Conservation (phyloP, 2,113 vertebrate species). For the Actinemys pallida region DNA sequence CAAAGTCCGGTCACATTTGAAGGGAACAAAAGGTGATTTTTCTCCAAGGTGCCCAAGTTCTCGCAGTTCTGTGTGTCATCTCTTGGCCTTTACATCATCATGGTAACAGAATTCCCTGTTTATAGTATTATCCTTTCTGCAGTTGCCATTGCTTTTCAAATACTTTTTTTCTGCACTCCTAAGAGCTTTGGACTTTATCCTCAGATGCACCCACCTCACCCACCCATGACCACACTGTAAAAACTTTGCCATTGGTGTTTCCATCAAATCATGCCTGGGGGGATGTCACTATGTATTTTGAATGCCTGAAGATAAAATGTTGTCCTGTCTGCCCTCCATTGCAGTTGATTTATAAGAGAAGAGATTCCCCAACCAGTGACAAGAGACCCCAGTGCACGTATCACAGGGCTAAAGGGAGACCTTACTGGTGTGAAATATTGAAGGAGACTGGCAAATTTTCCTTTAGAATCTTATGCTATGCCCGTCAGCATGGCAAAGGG, state of each 20-base stretch:
- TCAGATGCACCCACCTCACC: background rate
- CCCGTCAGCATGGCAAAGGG: background rate
- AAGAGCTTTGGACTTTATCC: background rate
- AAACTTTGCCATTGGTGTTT: background rate
- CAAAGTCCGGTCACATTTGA: background rate
- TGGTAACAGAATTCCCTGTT: background rate
- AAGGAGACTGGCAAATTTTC: background rate
- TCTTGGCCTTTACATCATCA: background rate
- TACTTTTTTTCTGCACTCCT: background rate
- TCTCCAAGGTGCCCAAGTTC: background rate
- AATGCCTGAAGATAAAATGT: background rate
- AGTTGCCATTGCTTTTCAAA: background rate
- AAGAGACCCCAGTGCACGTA: background rate
- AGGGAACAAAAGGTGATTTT: background rate
- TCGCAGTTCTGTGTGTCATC: background rate
- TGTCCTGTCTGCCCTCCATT: background rate
- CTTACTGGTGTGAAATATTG: background rate
- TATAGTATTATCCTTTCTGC: background rate
- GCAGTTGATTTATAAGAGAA: background rate
- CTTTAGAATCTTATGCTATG: background rate
- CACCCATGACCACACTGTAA: background rate
- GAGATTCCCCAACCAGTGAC: background rate
- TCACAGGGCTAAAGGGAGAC: background rate
- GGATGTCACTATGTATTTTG: background rate
- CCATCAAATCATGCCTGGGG: background rate